Percentiles rank a stretch among this genome's conserved stretches.
Conservation (phyloP, 2,797 vertebrate species). For the Pipistrellus pipistrellus region DNA sequence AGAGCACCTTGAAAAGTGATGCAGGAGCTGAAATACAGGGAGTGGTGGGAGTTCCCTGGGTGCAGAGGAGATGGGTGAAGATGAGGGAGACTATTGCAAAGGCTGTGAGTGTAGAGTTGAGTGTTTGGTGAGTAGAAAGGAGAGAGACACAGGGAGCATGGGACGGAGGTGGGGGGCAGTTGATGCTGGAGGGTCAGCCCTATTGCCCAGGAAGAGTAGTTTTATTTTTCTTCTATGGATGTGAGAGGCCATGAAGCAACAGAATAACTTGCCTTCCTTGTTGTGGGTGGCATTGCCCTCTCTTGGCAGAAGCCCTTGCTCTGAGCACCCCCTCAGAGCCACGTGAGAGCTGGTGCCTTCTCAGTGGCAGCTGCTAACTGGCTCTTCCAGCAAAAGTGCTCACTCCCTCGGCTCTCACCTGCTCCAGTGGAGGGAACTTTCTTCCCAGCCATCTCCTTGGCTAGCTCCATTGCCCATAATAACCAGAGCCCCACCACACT, state of each 20-base stretch:
- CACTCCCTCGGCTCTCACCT: background rate
- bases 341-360: background rate
- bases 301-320: background rate
- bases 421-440: accelerated
- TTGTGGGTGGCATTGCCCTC: background rate
- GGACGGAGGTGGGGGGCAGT: accelerated
- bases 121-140: background rate
- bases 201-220: background rate
- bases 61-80: accelerated
- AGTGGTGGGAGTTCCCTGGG: background rate
- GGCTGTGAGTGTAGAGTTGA: background rate
- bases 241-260: background rate
- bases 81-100: background rate
- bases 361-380: background rate
- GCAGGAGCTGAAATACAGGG: background rate
- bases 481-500: background rate
- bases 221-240: background rate
- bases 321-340: too few species aligned
- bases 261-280: background rate
- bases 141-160: background rate
- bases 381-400: accelerated
- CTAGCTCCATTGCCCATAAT: accelerated
- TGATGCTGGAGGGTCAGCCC: background rate
- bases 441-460: background rate
- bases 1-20: background rate